Evolutionary conservation across 2,113 vertebrate genomes (phyloP), one percentile per base, ranked within the genome.

Genomic region (Percopsis transmontana): DNA sequence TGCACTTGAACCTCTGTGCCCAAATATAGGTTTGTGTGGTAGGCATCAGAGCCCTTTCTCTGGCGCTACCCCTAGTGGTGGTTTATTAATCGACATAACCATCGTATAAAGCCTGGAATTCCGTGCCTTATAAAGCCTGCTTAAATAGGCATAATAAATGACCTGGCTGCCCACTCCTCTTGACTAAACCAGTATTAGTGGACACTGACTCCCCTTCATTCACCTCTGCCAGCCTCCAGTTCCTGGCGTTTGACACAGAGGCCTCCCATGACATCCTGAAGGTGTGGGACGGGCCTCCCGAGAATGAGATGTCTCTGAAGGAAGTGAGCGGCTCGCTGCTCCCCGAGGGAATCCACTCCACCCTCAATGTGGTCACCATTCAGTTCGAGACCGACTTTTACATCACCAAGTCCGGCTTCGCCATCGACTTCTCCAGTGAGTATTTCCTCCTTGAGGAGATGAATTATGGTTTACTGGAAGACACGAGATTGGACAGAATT

Each of bases 331-430:
- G 97, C 15, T 99, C 97, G 0, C 94, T 99, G 80, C 88, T 99
- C 81, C 97, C 97, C 2, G 96, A 98, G 69, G 94, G 96, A 66
- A 96, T 99, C 80, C 96, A 99, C 83, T 98, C 96, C 77, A 99
- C 97, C 2, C 96, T 99, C 77, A 99, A 98, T 68, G 40, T 95
- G 10, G 96, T 99, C 64, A 97, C 96, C 58, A 92, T 99, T 75
- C 97, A 99, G 79, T 99, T 99, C 53, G 97, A 99, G 88, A 99
- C 97, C 0, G 97, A 99, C 82, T 99, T 99, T 84, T 99, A 99
- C 75, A 99, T 99, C 89, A 99, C 97, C 88, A 99, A 99, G 89
- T 98, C 97, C 41, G 97, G 97, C 81, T 99, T 99, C 27, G 96
- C 97, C 71, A 97, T 99, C 68, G 96, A 99, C 73, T 99, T 99